Evolutionary conservation across 35 echinoderm and acorn worm genomes (phyloP), one percentile per base, ranked within the genome.

Genomic region (Anneissia japonica): DNA sequence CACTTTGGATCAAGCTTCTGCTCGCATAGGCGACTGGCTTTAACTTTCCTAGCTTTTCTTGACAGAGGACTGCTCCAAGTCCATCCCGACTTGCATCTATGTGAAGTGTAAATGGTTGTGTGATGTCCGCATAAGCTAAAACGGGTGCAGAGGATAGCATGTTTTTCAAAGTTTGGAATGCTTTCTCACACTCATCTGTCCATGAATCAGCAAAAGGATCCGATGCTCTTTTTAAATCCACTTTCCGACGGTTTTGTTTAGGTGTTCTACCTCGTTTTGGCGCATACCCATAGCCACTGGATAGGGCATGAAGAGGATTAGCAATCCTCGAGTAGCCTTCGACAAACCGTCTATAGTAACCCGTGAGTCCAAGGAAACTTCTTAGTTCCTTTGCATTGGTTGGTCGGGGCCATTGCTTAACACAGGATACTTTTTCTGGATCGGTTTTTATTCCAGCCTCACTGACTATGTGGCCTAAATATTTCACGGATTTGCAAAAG

Each of bases 291-390:
- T n/a, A n/a, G n/a, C n/a, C n/a, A n/a, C n/a, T n/a, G n/a, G 84
- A 84, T 23, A 94, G 41, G 28, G 34, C 26, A 73, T 94, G 88
- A 34, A 94, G 73, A 11, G 92, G 92, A 43, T 74, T 75, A 0
- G 80, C 89, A 39, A 94, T 91, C 39, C 81, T 87, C 3, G 93
- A 81, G 56, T 87, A 94, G 0, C 89, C 84, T 17, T 79, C 14
- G 10, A 94, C 80, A 36, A 94, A 94, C 4, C 93, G 26, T n/a
- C 88, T 36, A 82, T 94, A 94, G 45, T 82, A 94, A 16, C 88
- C 88, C 0, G 84, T 74, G 26, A 94, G 81, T 34, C 88, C 86
- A 17, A 95, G 77, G 45, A 95, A 95, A 14, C 80, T 87, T 35
- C 89, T 14, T 0, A 91, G 29, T 10, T 95, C 89, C 39, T 40